Base-by-base conservation (phyloP, 2,113 vertebrate species). In the Salvelinus sp. region DNA sequence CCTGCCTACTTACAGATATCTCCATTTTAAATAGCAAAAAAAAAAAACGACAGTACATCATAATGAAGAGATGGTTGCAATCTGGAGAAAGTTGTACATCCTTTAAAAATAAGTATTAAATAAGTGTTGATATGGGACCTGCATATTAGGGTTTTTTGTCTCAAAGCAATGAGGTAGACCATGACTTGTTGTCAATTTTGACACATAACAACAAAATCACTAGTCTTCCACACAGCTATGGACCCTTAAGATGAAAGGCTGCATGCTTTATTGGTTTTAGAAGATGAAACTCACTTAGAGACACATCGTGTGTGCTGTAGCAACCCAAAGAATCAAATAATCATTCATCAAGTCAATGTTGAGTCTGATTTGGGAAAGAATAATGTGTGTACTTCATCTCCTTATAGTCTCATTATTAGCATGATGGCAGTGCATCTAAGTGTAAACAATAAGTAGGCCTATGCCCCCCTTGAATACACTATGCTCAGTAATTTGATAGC, bases 161-260 rank as follows among this genome's bases (percentile, higher is more conserved):
- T 79, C 88, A 86, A 44, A 85, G 92, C 92, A 78, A 58, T 77
- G 79, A 81, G 92, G 92, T 38, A 90, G 92, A 94, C 93, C 82
- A 83, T 85, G 92, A 93, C 80, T 91, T 93, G 92, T 91, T 93
- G 93, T 93, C 68, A 73, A 74, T 72, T 81, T 65, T 47, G 72
- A 66, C 58, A 84, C 75, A 90, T 50, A 94, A 94, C 93, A 94
- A 94, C 93, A 94, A 94, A 94, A 94, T 94, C 93, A 93, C 92
- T 93, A 94, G 93, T 93, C 93, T 94, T 94, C 93, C 92, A 94
- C 20, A 70, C 88, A 54, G 90, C 91, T 30, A 16, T 65, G 84
- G 86, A 93, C 89, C 18, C 23, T 38, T 63, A 25, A n/a, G 16
- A 22, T 70, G 30, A 14, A 18, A 73, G 9, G 6, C n/a, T 70